phyloP scores from a whole-genome alignment of 2,113 vertebrate species.

The Origma solitaria region DNA sequence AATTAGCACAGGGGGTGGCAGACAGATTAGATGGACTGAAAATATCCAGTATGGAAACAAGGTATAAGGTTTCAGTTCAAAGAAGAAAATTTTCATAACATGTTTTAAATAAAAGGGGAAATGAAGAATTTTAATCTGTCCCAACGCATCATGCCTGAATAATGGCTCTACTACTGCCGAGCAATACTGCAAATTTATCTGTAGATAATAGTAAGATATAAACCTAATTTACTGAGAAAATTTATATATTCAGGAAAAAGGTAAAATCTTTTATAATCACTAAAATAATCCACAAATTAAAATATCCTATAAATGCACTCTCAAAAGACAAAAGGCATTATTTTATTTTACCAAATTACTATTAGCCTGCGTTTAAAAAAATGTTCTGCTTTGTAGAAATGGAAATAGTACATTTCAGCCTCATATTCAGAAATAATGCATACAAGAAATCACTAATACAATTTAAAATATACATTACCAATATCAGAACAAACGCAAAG shows the following conservation, averaged over 20 bases:
- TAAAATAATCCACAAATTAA: not conserved
- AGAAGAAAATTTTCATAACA: not conserved
- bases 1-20: not conserved
- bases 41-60: not conserved
- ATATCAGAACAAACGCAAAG: not conserved
- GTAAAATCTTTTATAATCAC: not conserved
- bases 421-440: not conserved
- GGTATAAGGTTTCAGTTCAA: not conserved
- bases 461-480: constrained; percentile 26
- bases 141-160: not conserved
- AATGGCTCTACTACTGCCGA: not conserved
- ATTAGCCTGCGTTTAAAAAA: not conserved
- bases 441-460: not conserved
- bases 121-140: not conserved
- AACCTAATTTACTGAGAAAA: not conserved
- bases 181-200: not conserved
- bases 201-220: not conserved
- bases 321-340: not conserved
- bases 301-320: not conserved
- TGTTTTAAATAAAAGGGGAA: not conserved
- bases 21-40: not conserved
- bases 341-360: not conserved
- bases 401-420: not conserved
- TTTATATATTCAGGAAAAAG: not conserved
- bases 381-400: not conserved